Evolutionary conservation across 2,797 vertebrate genomes (phyloP).

Genomic region (Chrosomus eos): DNA sequence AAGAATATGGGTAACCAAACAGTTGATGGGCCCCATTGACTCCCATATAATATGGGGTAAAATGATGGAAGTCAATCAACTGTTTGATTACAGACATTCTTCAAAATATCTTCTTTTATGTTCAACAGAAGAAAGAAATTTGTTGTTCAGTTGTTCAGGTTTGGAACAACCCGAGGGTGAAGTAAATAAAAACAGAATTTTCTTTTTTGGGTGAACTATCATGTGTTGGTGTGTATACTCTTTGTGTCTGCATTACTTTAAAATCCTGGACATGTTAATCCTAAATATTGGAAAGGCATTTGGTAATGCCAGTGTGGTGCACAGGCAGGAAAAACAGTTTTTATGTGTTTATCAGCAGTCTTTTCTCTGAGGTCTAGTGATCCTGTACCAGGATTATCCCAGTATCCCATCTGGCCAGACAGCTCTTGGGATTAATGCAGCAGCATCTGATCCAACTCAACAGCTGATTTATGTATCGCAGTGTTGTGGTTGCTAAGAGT

Average conservation of each 20-base stretch:
- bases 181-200: not conserved
- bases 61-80: no score
- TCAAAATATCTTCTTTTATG: no score
- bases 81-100: no score
- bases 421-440: conserved; percentile 54
- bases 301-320: not conserved
- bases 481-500: conserved; percentile 25
- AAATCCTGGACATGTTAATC: conserved; percentile 23
- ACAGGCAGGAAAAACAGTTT: conserved; percentile 22
- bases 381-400: conserved; percentile 69
- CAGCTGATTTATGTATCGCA: conserved; percentile 52
- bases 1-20: no score
- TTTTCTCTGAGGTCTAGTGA: conserved; percentile 51
- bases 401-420: conserved; percentile 70
- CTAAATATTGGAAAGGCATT: conserved; percentile 23
- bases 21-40: no score
- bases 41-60: no score
- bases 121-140: no score
- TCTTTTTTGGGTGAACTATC: not conserved
- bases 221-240: not conserved
- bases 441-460: conserved; percentile 53
- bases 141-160: no score
- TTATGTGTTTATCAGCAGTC: conserved; percentile 22
- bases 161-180: not conserved
- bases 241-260: conserved; percentile 11